These are phyloP conservation scores for Miltochrista miniata DNA, from an alignment of 2,888 invertebrate species.

Conservation along the genomic window DNA sequence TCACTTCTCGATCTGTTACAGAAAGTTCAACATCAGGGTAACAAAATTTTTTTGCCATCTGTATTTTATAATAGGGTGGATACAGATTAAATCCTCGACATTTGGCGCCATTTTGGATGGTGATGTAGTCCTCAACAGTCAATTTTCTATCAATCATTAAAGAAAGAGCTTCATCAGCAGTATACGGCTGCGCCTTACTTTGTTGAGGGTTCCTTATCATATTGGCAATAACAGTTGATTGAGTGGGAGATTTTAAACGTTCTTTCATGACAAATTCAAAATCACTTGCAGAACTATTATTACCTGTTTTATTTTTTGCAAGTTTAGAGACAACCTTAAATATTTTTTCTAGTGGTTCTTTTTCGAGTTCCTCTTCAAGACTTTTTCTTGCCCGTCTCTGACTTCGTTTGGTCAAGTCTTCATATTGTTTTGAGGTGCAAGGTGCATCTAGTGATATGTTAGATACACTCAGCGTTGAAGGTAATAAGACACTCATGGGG, in stretches of 20 bases:
- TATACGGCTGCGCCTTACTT: not conserved
- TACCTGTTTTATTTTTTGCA: not conserved
- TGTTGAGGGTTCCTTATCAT: not conserved
- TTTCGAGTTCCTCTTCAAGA: not conserved
- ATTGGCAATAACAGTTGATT: not conserved
- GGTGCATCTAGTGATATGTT: not conserved
- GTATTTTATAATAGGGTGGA: constrained; percentile 8
- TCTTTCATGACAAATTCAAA: constrained; percentile 1
- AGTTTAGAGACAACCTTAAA: not conserved
- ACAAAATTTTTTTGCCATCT: not conserved
- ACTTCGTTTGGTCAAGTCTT: not conserved
- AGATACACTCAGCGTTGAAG: not conserved
- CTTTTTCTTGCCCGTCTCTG: not conserved
- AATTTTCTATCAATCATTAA: constrained; percentile 8
- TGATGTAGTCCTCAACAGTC: constrained; percentile 8
- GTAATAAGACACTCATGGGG: too few relatives aligned
- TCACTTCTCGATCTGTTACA: constrained; percentile 1
- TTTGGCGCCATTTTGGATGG: constrained; percentile 1
- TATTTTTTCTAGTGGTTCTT: not conserved
- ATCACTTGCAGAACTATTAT: not conserved
- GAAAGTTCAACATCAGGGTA: not conserved
- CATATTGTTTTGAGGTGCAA: not conserved
- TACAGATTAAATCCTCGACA: constrained; percentile 1
- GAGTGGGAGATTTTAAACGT: not conserved
- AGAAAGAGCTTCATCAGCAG: constrained; percentile 7